A percentile compares a stretch with the other conserved stretches of the same genome.
Evolutionary conservation across 2,113 vertebrate genomes (phyloP).

Genomic region (Chiloscyllium plagiosum): DNA sequence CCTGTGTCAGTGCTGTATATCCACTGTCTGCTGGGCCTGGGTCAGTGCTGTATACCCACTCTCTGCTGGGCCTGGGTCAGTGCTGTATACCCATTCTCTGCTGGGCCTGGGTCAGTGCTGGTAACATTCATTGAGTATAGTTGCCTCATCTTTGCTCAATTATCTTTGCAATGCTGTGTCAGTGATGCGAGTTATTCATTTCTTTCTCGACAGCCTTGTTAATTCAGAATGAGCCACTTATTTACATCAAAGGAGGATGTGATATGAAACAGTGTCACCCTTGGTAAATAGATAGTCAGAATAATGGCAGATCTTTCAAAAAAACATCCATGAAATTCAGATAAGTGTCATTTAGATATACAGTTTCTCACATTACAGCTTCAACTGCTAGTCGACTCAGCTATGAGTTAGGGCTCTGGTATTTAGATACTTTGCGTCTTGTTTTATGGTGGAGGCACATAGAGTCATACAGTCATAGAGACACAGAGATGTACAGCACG

Average conservation of each 20-base stretch:
- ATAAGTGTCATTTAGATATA: background rate
- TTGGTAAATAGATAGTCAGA: background rate
- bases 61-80: background rate
- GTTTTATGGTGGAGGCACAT: background rate
- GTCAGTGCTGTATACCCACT: background rate
- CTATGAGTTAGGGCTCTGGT: background rate
- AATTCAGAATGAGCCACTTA: conserved; percentile 20
- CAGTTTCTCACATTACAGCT: background rate
- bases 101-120: too few relatives aligned
- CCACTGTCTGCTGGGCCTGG: background rate
- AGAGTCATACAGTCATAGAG: too few relatives aligned
- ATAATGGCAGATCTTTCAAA: background rate
- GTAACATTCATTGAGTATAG: background rate
- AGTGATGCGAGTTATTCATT: background rate
- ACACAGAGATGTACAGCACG: too few relatives aligned
- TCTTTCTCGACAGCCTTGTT: background rate
- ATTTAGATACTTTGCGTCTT: background rate
- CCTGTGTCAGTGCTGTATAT: background rate
- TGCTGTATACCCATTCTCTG: background rate
- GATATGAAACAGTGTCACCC: background rate
- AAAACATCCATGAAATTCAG: background rate
- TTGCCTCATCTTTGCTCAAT: background rate
- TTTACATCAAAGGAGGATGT: background rate
- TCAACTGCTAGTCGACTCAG: background rate
- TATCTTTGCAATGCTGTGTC: background rate